Evolutionary conservation across 2,797 vertebrate species (phyloP).

Genomic region (Pteropus rufus): DNA sequence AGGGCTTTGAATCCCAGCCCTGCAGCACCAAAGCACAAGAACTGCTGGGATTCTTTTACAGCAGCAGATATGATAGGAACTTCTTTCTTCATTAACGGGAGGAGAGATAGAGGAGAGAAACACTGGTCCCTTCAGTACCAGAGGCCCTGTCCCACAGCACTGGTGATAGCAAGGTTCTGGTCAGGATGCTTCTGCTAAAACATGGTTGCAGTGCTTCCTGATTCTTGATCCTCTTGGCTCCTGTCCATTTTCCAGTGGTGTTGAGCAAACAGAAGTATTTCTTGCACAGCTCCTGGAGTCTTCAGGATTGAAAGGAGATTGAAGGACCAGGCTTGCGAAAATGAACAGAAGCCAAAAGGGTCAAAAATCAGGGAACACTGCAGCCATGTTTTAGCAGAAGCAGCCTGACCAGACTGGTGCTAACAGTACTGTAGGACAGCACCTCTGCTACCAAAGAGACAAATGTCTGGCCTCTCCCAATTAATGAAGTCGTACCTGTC

Average conservation of each 20-base stretch:
- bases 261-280: neutral
- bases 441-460: neutral
- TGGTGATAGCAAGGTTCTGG: neutral
- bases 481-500: neutral
- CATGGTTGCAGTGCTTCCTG: accelerated
- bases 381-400: neutral
- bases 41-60: neutral
- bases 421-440: neutral
- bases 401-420: neutral
- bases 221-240: neutral
- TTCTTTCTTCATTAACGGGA: neutral
- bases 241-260: neutral
- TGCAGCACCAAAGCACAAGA: neutral
- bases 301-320: neutral
- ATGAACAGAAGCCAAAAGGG: neutral
- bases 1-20: neutral
- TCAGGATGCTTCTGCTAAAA: neutral
- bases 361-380: neutral
- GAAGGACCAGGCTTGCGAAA: neutral
- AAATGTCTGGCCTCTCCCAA: neutral
- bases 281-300: neutral
- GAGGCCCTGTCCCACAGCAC: neutral
- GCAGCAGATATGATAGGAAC: neutral
- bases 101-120: no score
- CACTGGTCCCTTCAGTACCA: neutral